Percentiles rank a stretch among this genome's conserved stretches.
These are phyloP conservation scores for Linyphia triangularis DNA, from an alignment of 2,888 invertebrate species.

Conservation along the genomic window DNA sequence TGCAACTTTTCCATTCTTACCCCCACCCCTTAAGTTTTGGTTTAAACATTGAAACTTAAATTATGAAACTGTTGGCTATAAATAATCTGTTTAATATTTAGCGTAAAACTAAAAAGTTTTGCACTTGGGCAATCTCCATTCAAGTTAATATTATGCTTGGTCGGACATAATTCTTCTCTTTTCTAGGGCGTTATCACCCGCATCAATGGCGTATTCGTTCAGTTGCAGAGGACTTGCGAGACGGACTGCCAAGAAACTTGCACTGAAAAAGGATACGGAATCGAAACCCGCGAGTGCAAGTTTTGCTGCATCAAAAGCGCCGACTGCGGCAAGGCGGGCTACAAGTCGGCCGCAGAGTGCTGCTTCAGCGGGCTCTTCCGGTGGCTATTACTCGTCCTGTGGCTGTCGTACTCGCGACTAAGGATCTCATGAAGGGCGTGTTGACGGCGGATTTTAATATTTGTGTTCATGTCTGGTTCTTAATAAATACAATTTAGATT, in stretches of 20 bases:
- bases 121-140: too few relatives aligned
- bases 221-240: conserved; percentile 57
- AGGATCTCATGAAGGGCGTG: background rate
- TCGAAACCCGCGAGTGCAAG: conserved; percentile 56
- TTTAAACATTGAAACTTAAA: too few relatives aligned
- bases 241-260: conserved; percentile 48
- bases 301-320: conserved; percentile 51
- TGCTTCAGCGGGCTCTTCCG: background rate
- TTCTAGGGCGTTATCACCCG: conserved; percentile 61
- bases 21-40: too few relatives aligned
- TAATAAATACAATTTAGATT: background rate
- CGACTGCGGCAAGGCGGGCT: conserved; percentile 48
- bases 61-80: too few relatives aligned
- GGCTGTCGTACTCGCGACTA: background rate
- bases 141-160: background rate
- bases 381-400: background rate
- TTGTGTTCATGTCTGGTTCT: background rate
- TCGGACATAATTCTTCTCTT: background rate
- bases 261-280: conserved; percentile 64
- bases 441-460: background rate
- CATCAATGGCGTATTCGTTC: conserved; percentile 64
- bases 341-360: conserved; percentile 7
- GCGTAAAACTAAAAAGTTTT: too few relatives aligned
- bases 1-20: too few relatives aligned
- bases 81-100: too few relatives aligned